phyloP scores from a whole-genome alignment of 2,113 vertebrate species.

The Ranitomeya imitator region DNA sequence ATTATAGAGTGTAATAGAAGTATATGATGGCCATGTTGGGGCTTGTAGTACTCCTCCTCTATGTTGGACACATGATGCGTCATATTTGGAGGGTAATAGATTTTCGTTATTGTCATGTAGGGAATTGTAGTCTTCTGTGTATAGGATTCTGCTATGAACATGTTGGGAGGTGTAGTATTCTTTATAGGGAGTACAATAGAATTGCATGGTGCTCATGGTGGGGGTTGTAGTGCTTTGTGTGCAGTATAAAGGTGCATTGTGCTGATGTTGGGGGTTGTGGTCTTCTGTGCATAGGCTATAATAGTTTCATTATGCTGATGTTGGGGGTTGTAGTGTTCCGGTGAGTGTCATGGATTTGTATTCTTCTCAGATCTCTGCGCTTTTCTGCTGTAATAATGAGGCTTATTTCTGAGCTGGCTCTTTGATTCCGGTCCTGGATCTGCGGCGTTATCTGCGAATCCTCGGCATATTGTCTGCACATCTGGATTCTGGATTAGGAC shows the following conservation, averaged over 20 bases:
- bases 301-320: too few species aligned
- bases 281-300: background rate
- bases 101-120: background rate
- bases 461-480: slow-evolving; percentile 13
- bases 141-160: background rate
- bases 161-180: background rate
- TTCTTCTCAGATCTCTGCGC: background rate
- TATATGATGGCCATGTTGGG: background rate
- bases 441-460: background rate
- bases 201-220: background rate
- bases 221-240: background rate
- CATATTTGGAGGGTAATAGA: background rate
- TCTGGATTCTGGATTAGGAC: slow-evolving; percentile 26
- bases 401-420: background rate
- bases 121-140: background rate
- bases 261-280: background rate
- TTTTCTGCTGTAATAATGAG: background rate
- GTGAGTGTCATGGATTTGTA: background rate
- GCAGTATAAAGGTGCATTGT: background rate
- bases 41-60: background rate
- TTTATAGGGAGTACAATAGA: background rate
- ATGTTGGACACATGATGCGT: too few species aligned
- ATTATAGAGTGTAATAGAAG: background rate
- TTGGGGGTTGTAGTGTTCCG: background rate
- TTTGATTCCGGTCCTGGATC: background rate